These are phyloP conservation scores for Euura saliciscinereae DNA, from an alignment of 1,140 invertebrate genomes.

Conservation along the genomic window DNA sequence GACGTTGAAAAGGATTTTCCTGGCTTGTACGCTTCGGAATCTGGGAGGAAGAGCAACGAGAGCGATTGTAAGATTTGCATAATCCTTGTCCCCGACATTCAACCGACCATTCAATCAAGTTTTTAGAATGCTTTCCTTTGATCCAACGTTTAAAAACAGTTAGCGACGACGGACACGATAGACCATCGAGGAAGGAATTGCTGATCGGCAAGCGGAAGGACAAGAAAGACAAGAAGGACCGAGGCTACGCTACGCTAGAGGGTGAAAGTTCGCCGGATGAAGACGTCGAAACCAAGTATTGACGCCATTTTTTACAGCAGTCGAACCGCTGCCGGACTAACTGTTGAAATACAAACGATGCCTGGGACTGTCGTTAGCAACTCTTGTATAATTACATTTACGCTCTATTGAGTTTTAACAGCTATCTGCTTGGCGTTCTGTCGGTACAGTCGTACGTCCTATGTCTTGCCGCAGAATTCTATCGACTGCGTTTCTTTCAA, in stretches of 20 bases:
- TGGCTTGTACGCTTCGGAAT: slow-evolving; percentile 82
- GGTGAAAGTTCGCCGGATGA: slow-evolving; percentile 93
- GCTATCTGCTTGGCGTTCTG: not conserved
- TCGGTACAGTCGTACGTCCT: not conserved
- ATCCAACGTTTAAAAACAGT: slow-evolving; percentile 56
- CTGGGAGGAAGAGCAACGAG: slow-evolving; percentile 77
- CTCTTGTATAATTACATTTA: not conserved
- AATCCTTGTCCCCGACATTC: not conserved
- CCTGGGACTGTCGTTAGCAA: not conserved
- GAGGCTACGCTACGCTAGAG: slow-evolving; percentile 89
- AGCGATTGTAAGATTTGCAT: slow-evolving; percentile 77
- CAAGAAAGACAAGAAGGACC: slow-evolving; percentile 85
- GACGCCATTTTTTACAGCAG: slow-evolving; percentile 18
- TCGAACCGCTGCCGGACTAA: no score
- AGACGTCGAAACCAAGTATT: slow-evolving; percentile 82
- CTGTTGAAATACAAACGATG: no score
- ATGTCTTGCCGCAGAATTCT: not conserved
- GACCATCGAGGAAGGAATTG: slow-evolving; percentile 77
- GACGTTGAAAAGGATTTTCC: slow-evolving; percentile 91
- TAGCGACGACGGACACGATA: slow-evolving; percentile 78
- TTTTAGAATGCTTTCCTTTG: no score
- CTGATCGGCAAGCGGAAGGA: slow-evolving; percentile 75
- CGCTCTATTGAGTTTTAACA: not conserved
- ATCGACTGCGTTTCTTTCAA: not conserved
- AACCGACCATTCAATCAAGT: not conserved